phyloP scores from a whole-genome alignment of 2,888 invertebrate genomes.

The Venustoraphidia nigricollis region DNA sequence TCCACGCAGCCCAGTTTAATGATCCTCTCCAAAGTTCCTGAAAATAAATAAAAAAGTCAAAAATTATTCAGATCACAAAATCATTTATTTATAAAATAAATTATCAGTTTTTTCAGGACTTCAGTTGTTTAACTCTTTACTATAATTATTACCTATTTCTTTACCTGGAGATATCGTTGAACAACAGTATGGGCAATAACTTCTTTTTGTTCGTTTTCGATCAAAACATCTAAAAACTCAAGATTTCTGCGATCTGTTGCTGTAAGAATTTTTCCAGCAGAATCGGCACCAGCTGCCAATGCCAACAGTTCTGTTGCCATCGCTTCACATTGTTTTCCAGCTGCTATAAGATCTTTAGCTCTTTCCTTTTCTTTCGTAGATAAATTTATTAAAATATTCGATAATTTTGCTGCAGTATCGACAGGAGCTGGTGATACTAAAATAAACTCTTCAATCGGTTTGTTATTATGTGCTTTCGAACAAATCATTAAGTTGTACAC shows the following conservation, averaged over 20 bases:
- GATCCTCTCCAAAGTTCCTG: slow-evolving; percentile 97
- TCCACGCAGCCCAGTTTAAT: slow-evolving; percentile 91
- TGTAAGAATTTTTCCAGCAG: slow-evolving; percentile 85
- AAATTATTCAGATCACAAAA: slow-evolving; percentile 1
- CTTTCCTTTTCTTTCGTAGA: slow-evolving; percentile 96
- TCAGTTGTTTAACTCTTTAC: background rate
- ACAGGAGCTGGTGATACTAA: slow-evolving; percentile 98
- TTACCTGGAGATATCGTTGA: slow-evolving; percentile 87
- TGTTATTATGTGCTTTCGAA: slow-evolving; percentile 88
- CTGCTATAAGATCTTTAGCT: slow-evolving; percentile 88
- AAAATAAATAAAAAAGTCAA: slow-evolving; percentile 17
- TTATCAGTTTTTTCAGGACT: slow-evolving; percentile 1
- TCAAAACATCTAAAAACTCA: slow-evolving; percentile 90
- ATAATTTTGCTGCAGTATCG: slow-evolving; percentile 94
- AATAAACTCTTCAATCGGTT: slow-evolving; percentile 94
- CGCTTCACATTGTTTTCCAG: slow-evolving; percentile 89
- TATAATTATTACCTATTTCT: slow-evolving; percentile 33
- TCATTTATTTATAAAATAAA: background rate
- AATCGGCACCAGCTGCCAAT: slow-evolving; percentile 85
- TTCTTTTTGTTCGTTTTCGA: slow-evolving; percentile 98
- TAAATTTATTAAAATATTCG: slow-evolving; percentile 74
- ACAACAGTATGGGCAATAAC: slow-evolving; percentile 95
- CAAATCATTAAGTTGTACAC: slow-evolving; percentile 97
- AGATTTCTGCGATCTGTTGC: slow-evolving; percentile 89
- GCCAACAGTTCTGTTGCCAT: slow-evolving; percentile 96